Conservation (phyloP, 2,113 vertebrate genomes). For the Nycticorax nycticorax region DNA sequence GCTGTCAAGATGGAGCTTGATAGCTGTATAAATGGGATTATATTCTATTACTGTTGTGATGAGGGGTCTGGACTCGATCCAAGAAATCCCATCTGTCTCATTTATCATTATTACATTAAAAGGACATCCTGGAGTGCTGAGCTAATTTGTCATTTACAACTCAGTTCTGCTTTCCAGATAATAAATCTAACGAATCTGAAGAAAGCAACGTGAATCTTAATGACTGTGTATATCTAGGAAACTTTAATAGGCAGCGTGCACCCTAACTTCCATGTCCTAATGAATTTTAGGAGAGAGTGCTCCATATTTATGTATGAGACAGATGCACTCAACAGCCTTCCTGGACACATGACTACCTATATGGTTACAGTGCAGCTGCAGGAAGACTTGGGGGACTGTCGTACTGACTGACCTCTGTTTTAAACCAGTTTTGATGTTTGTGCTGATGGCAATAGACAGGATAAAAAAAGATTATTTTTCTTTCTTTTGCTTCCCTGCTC, state of each 20-base stretch:
- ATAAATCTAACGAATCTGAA: background rate
- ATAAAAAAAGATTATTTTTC: background rate
- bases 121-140: background rate
- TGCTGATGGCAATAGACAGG: background rate
- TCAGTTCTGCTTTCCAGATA: background rate
- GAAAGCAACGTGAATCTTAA: background rate
- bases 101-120: conserved; percentile 23
- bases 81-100: conserved; percentile 37
- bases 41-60: background rate
- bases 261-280: background rate
- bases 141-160: conserved; percentile 22
- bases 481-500: background rate
- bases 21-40: conserved; percentile 3
- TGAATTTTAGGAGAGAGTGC: background rate
- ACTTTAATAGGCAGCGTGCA: background rate
- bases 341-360: background rate
- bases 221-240: background rate
- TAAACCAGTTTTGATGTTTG: background rate
- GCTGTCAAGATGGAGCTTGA: background rate
- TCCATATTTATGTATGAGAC: background rate
- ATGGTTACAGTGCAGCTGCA: background rate
- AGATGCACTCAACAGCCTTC: background rate
- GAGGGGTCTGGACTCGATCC: background rate
- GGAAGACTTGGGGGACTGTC: background rate
- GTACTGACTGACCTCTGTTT: background rate